Base-by-base conservation (phyloP, 2,888 invertebrate genomes). In the Epirrhoe tristata region DNA sequence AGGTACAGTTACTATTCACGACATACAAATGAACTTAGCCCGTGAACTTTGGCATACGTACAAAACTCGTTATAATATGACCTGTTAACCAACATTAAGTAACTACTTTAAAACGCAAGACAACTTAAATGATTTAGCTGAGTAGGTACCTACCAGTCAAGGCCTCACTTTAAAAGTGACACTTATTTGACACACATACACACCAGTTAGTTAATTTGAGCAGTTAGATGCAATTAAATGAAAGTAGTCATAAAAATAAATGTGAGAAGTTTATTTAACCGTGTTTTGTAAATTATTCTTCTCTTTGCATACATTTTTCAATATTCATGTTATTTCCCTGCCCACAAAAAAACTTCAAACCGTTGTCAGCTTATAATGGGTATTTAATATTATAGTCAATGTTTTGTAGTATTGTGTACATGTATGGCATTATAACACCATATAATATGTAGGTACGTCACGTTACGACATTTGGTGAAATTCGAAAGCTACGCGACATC, bases 381-480 rank as follows among this genome's bases (percentile, higher is more conserved):
- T 24, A 3, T 24, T 24, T 24, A 24, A 24, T 24, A 24, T 2
- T 24, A 24, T 3, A 24, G 36, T 8, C 36, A 36, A 24, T 51
- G 14, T 24, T 39, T 59, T 2, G 7, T 8, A 34, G 57, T 43
- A 7, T 46, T 46, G 60, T 63, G 51, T 32, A 54, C 64, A 68
- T 65, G 56, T 67, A 65, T 32, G 64, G 51, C 70, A 67, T 67
- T 70, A 53, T 70, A 63, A 66, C 55, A 58, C 61, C 58, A 52
- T 34, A 61, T 46, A 48, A 48, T 48, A 16, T 16, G 58, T 57
- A 55, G 17, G 34, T 59, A 73, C 55, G 34, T 58, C 60, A 70
- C 56, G 75, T 82, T 82, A 81, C 78, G 79, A 76, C 79, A 82
- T 77, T 70, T 63, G 75, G 82, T 78, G 82, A 83, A 82, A 84